phyloP scores from a whole-genome alignment of 2,888 invertebrate species.

The Cremastinae sp. region DNA sequence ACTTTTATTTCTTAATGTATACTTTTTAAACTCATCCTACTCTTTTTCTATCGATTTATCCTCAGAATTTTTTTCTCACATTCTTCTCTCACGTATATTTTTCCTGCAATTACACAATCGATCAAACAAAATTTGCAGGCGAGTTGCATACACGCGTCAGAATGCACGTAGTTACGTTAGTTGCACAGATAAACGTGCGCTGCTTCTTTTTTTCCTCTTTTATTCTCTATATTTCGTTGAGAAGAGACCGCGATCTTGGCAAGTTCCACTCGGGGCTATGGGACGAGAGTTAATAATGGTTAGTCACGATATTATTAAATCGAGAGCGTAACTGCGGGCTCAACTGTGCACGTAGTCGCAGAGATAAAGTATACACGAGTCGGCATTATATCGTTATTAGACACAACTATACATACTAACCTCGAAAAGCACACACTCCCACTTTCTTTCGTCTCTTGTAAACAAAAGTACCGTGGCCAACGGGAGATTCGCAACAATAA shows the following conservation, averaged over 20 bases:
- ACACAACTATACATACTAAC: background rate
- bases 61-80: background rate
- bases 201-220: slow-evolving; percentile 19
- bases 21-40: no score
- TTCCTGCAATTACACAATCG: background rate
- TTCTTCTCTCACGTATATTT: background rate
- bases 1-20: no score
- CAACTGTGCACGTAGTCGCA: slow-evolving; percentile 21
- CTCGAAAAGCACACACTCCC: no score
- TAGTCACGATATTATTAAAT: slow-evolving; percentile 66
- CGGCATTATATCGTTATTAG: slow-evolving; percentile 17
- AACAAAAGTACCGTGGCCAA: no score
- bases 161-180: slow-evolving; percentile 26
- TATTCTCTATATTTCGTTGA: slow-evolving; percentile 12
- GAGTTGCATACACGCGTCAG: slow-evolving; percentile 2
- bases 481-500: no score
- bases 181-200: slow-evolving; percentile 14
- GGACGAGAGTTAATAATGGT: slow-evolving; percentile 63
- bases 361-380: background rate
- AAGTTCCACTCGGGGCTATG: slow-evolving; percentile 57
- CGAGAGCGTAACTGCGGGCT: slow-evolving; percentile 61
- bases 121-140: background rate
- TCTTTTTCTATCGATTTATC: no score
- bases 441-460: no score
- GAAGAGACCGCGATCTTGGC: slow-evolving; percentile 39